Conservation (phyloP, 2,888 invertebrate species). For the Tubiluchus corallicola region DNA sequence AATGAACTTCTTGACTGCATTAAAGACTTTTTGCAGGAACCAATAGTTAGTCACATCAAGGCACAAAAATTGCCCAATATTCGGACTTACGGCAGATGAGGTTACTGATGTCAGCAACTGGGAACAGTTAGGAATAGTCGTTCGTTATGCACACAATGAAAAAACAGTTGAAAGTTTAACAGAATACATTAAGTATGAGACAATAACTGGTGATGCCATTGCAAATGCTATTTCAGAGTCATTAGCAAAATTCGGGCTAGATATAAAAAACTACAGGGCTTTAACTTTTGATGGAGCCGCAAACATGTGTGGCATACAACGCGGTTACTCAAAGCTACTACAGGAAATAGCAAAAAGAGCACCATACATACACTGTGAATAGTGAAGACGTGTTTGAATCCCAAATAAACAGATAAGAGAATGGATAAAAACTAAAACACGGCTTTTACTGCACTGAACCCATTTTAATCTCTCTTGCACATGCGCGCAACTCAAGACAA, state of each 20-base stretch:
- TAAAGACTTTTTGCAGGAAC: not conserved
- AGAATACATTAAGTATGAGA: not conserved
- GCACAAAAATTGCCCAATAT: not conserved
- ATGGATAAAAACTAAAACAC: too few relatives aligned
- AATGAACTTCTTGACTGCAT: not conserved
- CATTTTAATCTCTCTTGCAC: too few relatives aligned
- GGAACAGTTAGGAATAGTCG: conserved; percentile 1
- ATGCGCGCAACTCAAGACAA: too few relatives aligned
- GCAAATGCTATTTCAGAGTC: not conserved
- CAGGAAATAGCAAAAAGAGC: not conserved
- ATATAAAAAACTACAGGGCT: not conserved
- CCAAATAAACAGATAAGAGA: too few relatives aligned
- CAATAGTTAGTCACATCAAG: not conserved
- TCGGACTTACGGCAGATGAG: not conserved
- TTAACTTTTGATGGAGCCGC: not conserved
- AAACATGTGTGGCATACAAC: not conserved
- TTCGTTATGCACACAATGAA: not conserved
- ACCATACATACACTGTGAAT: not conserved
- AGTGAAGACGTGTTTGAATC: too few relatives aligned
- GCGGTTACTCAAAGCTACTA: not conserved
- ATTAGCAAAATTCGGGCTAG: not conserved
- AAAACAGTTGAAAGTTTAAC: not conserved
- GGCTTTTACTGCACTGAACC: too few relatives aligned
- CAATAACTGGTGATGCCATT: not conserved
- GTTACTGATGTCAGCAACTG: not conserved